Conservation (phyloP, 2,888 invertebrate species). For the Dolomedes plantarius region DNA sequence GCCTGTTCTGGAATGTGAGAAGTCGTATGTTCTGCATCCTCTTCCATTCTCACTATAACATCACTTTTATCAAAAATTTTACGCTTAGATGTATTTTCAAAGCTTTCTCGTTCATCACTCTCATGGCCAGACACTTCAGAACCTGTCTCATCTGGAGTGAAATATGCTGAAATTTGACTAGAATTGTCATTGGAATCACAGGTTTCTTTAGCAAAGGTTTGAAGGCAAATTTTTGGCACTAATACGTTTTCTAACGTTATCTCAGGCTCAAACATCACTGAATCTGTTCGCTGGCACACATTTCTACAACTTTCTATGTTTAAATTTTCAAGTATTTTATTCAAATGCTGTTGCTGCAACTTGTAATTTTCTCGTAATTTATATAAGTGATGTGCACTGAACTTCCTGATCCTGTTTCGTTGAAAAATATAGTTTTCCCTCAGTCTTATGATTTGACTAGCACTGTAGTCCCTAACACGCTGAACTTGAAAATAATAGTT, state of each 20-base stretch:
- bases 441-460: conserved; percentile 92
- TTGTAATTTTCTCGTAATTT: conserved; percentile 94
- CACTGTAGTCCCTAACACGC: conserved; percentile 93
- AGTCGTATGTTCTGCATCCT: conserved; percentile 7
- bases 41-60: conserved; percentile 12
- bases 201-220: conserved; percentile 40
- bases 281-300: conserved; percentile 86
- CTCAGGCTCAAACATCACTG: conserved; percentile 75
- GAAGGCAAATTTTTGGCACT: conserved; percentile 65
- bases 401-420: conserved; percentile 93
- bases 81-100: conserved; percentile 11
- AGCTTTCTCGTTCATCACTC: conserved; percentile 48
- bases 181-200: conserved; percentile 58
- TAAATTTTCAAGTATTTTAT: conserved; percentile 94
- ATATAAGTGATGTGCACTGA: conserved; percentile 93
- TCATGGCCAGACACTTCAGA: conserved; percentile 65
- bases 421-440: conserved; percentile 97
- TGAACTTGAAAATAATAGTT: conserved; percentile 95
- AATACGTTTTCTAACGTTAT: conserved; percentile 56
- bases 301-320: conserved; percentile 95
- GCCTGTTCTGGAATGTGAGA: conserved; percentile 31
- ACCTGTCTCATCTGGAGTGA: conserved; percentile 68
- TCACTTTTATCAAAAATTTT: background rate
- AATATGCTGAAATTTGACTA: conserved; percentile 71
- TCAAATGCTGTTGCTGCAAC: conserved; percentile 94